A percentile compares a stretch with the other conserved stretches of the same genome.
Evolutionary conservation across 2,113 vertebrate genomes (phyloP).

Genomic region (Istiophorus platypterus): DNA sequence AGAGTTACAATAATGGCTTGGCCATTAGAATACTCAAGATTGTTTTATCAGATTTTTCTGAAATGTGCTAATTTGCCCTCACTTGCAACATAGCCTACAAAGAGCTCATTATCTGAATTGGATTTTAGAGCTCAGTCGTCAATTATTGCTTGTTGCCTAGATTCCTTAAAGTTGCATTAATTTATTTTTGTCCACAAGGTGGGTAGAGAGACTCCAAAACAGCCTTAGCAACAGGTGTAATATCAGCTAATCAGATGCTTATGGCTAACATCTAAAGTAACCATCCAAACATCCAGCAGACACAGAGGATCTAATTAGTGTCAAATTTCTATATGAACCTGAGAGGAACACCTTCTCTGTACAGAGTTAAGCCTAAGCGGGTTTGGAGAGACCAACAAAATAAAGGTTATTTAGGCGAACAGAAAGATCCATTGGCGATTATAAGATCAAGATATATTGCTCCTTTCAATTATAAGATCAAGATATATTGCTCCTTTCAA

Average conservation of each 20-base stretch:
- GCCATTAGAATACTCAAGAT: slow-evolving; percentile 37
- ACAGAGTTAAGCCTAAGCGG: background rate
- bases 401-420: background rate
- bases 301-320: background rate
- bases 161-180: background rate
- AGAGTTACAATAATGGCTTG: slow-evolving; percentile 55
- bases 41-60: slow-evolving; percentile 36
- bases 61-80: slow-evolving; percentile 28
- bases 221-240: too few relatives aligned
- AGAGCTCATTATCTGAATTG: slow-evolving; percentile 8
- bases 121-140: background rate
- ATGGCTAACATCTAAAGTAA: background rate
- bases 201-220: background rate
- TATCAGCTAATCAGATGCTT: background rate
- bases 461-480: background rate
- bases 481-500: background rate
- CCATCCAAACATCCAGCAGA: background rate
- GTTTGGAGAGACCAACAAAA: background rate
- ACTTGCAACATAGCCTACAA: background rate
- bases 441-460: background rate
- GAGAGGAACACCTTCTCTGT: background rate
- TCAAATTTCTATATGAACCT: background rate
- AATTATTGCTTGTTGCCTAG: background rate
- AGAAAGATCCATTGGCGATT: background rate
- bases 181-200: background rate